Percentiles rank a stretch among this genome's conserved stretches.
Evolutionary conservation across 2,797 vertebrate genomes (phyloP).

Genomic region (Enteromius trimaculatus): DNA sequence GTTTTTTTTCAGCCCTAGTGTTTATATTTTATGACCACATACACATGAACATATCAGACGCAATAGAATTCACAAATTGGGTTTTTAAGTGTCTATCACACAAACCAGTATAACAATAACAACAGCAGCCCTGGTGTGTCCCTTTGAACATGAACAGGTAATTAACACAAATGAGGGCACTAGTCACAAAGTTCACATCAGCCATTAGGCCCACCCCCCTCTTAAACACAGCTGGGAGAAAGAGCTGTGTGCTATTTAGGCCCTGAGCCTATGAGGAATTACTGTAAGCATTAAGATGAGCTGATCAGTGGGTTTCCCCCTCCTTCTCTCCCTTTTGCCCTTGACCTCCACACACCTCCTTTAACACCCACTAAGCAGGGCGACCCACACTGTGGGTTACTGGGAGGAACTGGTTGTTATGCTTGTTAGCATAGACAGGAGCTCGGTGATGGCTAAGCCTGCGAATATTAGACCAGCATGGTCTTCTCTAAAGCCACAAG

Average conservation of each 20-base stretch:
- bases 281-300: conserved; percentile 63
- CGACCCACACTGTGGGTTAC: conserved; percentile 1
- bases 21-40: too few species aligned
- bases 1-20: too few species aligned
- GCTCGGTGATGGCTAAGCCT: neutral
- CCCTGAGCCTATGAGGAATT: conserved; percentile 64
- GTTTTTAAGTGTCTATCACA: too few species aligned
- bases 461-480: neutral
- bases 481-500: neutral
- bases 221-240: conserved; percentile 53
- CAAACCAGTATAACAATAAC: neutral
- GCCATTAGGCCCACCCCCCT: conserved; percentile 33
- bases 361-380: conserved; percentile 36
- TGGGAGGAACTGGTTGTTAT: neutral
- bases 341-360: conserved; percentile 62
- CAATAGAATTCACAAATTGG: too few species aligned
- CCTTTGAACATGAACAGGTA: conserved; percentile 37
- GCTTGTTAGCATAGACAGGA: neutral
- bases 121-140: neutral
- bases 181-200: conserved; percentile 51
- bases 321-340: conserved; percentile 36
- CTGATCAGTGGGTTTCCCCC: conserved; percentile 58
- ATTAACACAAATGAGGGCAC: conserved; percentile 49
- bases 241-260: conserved; percentile 55
- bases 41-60: too few species aligned